These are phyloP conservation scores for Desmophyllum pertusum DNA, from an alignment of 92 coral and sea anemone species.

Conservation along the genomic window DNA sequence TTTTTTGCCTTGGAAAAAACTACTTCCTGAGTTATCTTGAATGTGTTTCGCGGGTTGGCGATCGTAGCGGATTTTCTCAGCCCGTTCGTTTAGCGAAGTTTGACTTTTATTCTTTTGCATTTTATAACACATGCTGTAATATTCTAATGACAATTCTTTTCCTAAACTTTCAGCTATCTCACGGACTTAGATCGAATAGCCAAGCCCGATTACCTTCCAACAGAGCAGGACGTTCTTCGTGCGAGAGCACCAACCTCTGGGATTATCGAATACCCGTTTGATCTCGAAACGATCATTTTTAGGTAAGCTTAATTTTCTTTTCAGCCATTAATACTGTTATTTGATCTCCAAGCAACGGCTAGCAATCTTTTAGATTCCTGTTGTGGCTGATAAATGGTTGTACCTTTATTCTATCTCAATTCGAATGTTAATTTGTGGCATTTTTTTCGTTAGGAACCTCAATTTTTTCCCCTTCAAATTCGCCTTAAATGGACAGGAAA, in stretches of 20 bases:
- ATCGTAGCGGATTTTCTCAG: neutral
- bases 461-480: constrained; percentile 22
- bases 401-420: neutral
- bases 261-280: constrained; percentile 98
- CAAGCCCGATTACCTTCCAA: constrained; percentile 90
- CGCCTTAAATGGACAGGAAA: constrained; percentile 38
- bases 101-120: constrained; percentile 31
- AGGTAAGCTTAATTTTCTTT: constrained; percentile 73
- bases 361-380: constrained; percentile 32
- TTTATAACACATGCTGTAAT: constrained; percentile 4
- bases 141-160: constrained; percentile 16
- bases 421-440: constrained; percentile 16
- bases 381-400: constrained; percentile 18
- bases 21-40: neutral
- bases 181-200: constrained; percentile 96
- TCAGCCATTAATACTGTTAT: constrained; percentile 39
- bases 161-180: constrained; percentile 74
- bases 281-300: constrained; percentile 98
- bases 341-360: constrained; percentile 47
- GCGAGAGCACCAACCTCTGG: constrained; percentile 99
- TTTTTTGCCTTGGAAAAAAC: neutral
- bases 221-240: constrained; percentile 97
- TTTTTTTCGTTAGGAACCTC: constrained; percentile 15
- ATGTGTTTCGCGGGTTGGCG: neutral
- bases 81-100: constrained; percentile 11